Evolutionary conservation across 1,140 invertebrate species (phyloP).

Genomic region (Hyles euphorbiae): DNA sequence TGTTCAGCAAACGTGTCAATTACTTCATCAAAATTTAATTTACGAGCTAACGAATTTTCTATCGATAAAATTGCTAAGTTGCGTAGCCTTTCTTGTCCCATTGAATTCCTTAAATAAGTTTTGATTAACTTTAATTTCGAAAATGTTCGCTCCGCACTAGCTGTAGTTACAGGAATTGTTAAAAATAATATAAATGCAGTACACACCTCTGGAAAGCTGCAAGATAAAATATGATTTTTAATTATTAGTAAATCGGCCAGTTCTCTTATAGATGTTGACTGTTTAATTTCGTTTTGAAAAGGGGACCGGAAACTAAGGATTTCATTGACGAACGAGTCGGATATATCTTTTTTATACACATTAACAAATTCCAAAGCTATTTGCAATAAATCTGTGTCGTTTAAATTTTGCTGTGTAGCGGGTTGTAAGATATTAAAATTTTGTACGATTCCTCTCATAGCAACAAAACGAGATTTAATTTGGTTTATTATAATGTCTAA

Average conservation of each 20-base stretch:
- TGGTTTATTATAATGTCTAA: conserved; percentile 27
- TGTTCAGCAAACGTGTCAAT: conserved; percentile 27
- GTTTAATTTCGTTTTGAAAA: conserved; percentile 20
- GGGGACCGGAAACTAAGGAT: conserved; percentile 7
- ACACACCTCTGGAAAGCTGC: conserved; percentile 26
- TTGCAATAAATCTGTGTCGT: conserved; percentile 17
- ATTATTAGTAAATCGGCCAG: conserved; percentile 22
- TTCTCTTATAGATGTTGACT: conserved; percentile 16
- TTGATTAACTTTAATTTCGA: conserved; percentile 29
- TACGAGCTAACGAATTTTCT: conserved; percentile 24
- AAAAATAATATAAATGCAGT: conserved; percentile 24
- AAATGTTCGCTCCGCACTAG: conserved; percentile 21
- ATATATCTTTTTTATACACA: conserved; percentile 7
- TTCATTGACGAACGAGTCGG: conserved; percentile 4
- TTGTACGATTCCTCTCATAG: conserved; percentile 15
- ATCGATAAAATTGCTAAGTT: conserved; percentile 21
- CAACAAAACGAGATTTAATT: conserved; percentile 20
- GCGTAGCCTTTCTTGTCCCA: conserved; percentile 23
- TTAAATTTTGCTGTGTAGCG: conserved; percentile 18
- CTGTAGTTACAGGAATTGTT: conserved; percentile 23
- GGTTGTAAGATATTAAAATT: conserved; percentile 22
- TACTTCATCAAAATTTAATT: conserved; percentile 30
- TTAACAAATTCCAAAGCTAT: conserved; percentile 16
- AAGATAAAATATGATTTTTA: conserved; percentile 26
- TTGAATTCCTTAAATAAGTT: conserved; percentile 26